Evolutionary conservation across 2,888 invertebrate species (phyloP).

Genomic region (Shargacucullia verbasci): DNA sequence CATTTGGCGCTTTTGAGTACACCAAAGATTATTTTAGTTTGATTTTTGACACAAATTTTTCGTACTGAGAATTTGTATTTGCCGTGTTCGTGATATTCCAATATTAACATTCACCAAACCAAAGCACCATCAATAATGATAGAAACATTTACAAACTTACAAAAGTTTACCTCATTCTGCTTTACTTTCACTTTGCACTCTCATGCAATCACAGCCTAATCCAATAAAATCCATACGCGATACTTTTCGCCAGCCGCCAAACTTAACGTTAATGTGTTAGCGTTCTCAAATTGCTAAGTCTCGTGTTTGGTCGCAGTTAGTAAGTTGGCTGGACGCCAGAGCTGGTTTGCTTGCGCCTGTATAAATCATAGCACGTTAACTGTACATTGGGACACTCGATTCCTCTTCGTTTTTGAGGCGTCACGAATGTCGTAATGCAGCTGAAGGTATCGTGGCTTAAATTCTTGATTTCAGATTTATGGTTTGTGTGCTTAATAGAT

Average conservation of each 20-base stretch:
- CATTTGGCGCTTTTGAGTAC: no score
- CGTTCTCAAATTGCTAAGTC: conserved; percentile 71
- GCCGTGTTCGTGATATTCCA: no score
- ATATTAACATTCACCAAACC: no score
- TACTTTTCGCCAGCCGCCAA: conserved; percentile 37
- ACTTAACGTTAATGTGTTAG: conserved; percentile 62
- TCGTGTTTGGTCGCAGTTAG: conserved; percentile 74
- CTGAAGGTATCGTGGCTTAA: conserved; percentile 18
- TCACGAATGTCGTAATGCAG: conserved; percentile 55
- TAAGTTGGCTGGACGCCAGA: conserved; percentile 68
- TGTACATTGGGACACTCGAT: conserved; percentile 60
- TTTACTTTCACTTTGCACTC: background rate
- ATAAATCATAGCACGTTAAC: conserved; percentile 70
- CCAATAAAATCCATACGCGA: conserved; percentile 36
- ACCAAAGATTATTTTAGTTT: no score
- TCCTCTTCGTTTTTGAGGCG: conserved; percentile 42
- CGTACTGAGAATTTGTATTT: no score
- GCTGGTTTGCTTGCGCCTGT: conserved; percentile 61
- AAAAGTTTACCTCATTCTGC: no score
- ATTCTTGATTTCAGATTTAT: conserved; percentile 4
- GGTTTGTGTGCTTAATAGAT: conserved; percentile 10
- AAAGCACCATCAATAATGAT: no score
- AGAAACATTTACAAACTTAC: no score
- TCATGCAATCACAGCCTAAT: conserved; percentile 3
- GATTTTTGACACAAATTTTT: no score